A percentile compares a stretch with the other conserved stretches of the same genome.
Conservation (phyloP, 2,113 vertebrate species). For the Vireo altiloquus region DNA sequence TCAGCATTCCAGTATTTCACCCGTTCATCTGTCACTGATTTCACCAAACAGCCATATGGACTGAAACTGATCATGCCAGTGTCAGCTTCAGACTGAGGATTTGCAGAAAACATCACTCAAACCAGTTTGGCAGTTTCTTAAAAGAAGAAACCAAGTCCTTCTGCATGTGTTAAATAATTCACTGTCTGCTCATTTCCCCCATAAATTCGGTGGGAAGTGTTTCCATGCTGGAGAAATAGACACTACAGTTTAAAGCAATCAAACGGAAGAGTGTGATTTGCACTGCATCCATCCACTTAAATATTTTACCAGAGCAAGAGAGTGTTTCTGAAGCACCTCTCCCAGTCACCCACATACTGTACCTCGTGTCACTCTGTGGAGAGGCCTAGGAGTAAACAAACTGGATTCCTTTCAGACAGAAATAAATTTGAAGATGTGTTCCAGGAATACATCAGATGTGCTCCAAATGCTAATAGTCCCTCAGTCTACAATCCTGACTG, state of each 20-base stretch:
- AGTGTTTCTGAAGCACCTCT: background rate
- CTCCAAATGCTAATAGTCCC: background rate
- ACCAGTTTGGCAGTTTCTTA: background rate
- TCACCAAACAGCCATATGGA: background rate
- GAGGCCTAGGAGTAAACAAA: background rate
- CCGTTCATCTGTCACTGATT: background rate
- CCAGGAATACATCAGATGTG: background rate
- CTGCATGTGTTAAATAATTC: background rate
- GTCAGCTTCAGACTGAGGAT: background rate
- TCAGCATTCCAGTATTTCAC: background rate
- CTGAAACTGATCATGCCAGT: background rate
- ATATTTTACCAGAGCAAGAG: background rate
- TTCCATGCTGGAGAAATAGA: background rate
- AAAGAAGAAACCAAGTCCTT: background rate
- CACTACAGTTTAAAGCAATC: background rate
- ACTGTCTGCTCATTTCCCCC: background rate
- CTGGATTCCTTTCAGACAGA: background rate
- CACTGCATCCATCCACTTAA: background rate
- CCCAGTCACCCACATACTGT: background rate
- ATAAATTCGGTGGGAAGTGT: background rate
- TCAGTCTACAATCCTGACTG: background rate
- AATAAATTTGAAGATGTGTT: background rate
- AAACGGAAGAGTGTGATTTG: background rate
- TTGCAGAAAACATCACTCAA: background rate
- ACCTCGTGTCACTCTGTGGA: background rate